Base-by-base conservation (phyloP, 2,113 vertebrate species). In the Leiothrix lutea region DNA sequence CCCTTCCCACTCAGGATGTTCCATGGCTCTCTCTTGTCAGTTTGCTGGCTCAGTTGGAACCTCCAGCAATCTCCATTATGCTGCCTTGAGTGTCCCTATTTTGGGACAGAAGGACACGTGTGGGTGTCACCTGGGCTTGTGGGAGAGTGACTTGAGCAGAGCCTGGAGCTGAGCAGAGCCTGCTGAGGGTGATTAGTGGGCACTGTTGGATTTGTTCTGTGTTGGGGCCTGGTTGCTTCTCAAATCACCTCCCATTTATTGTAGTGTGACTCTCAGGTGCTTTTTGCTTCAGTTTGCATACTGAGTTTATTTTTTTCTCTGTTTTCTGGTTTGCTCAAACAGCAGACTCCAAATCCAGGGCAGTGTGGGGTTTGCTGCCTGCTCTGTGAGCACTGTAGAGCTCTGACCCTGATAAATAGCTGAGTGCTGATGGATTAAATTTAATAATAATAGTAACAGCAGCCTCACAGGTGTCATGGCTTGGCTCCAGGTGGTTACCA, bases 91-190 rank as follows among this genome's bases (percentile, higher is more conserved):
- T 50, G 16, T 33, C 20, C 29, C 45, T n/a, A 1, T 51, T 77
- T 56, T 33, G 50, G 48, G 40, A 23, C 36, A 35, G 40, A 61
- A 84, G 28, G 56, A 61, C 18, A 5, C 0, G 0, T 21, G 12
- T 40, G 35, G 38, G 7, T 82, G 22, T 64, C 54, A 21, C 47
- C 42, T 51, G 25, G 64, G 66, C 42, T n/a, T 19, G 54, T 75
- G 62, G 36, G 69, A 42, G 36, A n/a, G 24, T 17, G 48, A 24
- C 24, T 5, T 33, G 36, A 38, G 33, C n/a, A 44, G 45, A 60
- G 36, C 21, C 19, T 33, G 62, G 16, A 58, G 58, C 35, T 87
- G 47, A 40, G 6, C 14, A 26, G 14, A 35, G 29, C 35, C 51
- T 67, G 67, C 8, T 47, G 48, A 44, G 14, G 31, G 53, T 42